These are phyloP conservation scores for Halcyon senegalensis DNA, from an alignment of 2,113 vertebrate species.

Conservation along the genomic window DNA sequence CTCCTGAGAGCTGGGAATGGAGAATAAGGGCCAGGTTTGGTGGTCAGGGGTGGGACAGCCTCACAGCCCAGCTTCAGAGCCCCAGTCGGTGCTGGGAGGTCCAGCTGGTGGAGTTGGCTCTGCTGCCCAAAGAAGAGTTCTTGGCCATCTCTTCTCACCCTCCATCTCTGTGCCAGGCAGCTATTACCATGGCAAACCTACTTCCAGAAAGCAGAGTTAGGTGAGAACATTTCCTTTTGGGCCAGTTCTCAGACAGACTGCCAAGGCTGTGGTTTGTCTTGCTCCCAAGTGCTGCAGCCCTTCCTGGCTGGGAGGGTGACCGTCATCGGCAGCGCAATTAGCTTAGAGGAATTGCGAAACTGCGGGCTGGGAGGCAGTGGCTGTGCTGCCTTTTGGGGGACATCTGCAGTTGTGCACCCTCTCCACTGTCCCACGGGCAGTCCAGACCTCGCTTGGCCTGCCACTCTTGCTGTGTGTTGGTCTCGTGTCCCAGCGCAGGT, in stretches of 20 bases:
- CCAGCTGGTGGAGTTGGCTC: background rate
- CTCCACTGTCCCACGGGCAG: background rate
- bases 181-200: background rate
- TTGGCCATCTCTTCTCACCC: background rate
- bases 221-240: background rate
- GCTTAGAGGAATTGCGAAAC: background rate
- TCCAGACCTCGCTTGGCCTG: background rate
- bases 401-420: background rate
- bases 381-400: background rate
- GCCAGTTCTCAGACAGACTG: background rate
- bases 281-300: background rate
- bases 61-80: background rate
- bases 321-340: background rate
- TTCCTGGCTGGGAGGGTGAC: background rate
- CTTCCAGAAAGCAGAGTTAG: background rate
- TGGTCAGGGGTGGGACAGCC: background rate
- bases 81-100: background rate
- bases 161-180: background rate
- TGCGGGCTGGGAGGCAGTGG: background rate
- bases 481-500: background rate
- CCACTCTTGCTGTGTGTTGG: fast-evolving
- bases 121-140: background rate
- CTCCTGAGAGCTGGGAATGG: background rate
- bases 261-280: background rate
- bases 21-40: background rate